Evolutionary conservation across 2,113 vertebrate genomes (phyloP).

Genomic region (Cephalopholis sonnerati): DNA sequence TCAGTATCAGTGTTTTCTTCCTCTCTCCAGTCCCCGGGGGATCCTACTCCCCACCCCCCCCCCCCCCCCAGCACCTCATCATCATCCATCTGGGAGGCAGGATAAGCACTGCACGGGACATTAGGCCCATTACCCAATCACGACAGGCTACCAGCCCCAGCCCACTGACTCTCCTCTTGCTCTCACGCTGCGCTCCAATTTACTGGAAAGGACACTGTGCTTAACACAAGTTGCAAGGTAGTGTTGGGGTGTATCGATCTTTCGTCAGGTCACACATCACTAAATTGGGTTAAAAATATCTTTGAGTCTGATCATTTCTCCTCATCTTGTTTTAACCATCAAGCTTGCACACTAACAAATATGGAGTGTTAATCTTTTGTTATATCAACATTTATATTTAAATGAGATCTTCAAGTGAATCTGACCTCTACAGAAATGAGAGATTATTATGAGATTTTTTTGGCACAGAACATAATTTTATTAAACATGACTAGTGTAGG

Average conservation of each 20-base stretch:
- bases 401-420: background rate
- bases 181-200: slow-evolving; percentile 53
- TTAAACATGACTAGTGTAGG: background rate
- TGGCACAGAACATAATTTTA: background rate
- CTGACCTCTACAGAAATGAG: background rate
- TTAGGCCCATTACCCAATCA: slow-evolving; percentile 76
- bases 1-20: slow-evolving; percentile 34
- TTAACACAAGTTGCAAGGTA: slow-evolving; percentile 53
- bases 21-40: slow-evolving; percentile 16
- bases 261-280: background rate
- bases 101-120: slow-evolving; percentile 70
- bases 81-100: slow-evolving; percentile 73
- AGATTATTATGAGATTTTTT: background rate
- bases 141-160: slow-evolving; percentile 47
- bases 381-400: background rate
- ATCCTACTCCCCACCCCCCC: slow-evolving; percentile 1
- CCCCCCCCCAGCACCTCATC: slow-evolving; percentile 44
- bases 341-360: background rate
- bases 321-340: background rate
- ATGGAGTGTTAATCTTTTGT: background rate
- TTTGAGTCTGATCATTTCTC: background rate
- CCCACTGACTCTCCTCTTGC: slow-evolving; percentile 49
- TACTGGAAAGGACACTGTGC: slow-evolving; percentile 60
- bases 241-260: slow-evolving; percentile 20
- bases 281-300: slow-evolving; percentile 4